A percentile compares a stretch with the other conserved stretches of the same genome.
Evolutionary conservation across 2,113 vertebrate genomes (phyloP).

Genomic region (Sinocyclocheilus grahami): DNA sequence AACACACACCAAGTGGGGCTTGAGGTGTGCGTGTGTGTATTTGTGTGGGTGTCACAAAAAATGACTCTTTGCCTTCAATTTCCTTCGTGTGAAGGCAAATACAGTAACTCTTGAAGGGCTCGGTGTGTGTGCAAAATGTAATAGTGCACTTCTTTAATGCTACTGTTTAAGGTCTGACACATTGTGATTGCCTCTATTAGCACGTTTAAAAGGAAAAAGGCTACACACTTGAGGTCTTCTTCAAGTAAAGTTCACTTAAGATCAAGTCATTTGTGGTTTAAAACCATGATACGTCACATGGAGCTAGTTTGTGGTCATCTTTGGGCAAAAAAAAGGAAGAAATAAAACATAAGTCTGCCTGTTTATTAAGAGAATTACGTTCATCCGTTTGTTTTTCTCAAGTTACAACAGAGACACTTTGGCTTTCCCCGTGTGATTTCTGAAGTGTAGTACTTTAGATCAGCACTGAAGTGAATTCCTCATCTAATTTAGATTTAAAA

Average conservation of each 20-base stretch:
- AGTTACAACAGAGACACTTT: constrained; percentile 43
- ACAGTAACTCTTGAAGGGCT: neutral
- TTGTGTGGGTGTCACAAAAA: neutral
- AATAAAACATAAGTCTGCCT: neutral
- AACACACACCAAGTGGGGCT: constrained; percentile 16
- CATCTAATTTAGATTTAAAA: constrained; percentile 43
- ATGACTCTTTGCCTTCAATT: constrained; percentile 1
- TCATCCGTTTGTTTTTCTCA: constrained; percentile 39
- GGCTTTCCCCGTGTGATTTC: constrained; percentile 35
- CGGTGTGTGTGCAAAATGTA: neutral
- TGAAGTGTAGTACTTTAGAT: constrained; percentile 13
- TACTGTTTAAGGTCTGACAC: constrained; percentile 33
- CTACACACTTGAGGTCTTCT: constrained; percentile 26
- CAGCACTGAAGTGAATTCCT: neutral
- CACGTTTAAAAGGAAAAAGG: constrained; percentile 19
- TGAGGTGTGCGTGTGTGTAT: constrained; percentile 26
- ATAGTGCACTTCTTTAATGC: constrained; percentile 42
- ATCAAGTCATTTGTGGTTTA: constrained; percentile 16
- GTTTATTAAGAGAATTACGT: constrained; percentile 19
- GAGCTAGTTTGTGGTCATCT: neutral
- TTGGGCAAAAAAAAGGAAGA: neutral
- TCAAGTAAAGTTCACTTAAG: neutral
- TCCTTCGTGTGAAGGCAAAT: neutral
- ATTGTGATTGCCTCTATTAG: constrained; percentile 30
- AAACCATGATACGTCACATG: neutral